phyloP scores from a whole-genome alignment of 2,888 invertebrate genomes.

The Pseudococcus jackbeardsleyi region DNA sequence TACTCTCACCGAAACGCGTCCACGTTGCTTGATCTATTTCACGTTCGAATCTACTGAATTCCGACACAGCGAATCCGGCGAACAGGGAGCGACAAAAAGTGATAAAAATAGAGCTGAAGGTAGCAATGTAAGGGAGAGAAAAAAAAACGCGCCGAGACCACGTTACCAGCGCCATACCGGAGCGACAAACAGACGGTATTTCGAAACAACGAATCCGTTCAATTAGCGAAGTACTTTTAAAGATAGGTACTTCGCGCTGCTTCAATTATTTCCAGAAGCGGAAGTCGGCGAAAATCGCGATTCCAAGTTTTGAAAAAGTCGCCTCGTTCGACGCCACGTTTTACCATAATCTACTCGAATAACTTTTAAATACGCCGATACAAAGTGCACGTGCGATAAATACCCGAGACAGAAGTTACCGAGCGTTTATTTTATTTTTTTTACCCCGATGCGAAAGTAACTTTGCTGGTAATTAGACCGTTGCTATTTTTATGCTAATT shows the following conservation, averaged over 20 bases:
- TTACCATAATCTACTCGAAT: not conserved
- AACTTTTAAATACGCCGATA: conserved; percentile 14
- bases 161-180: not conserved
- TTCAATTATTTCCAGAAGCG: conserved; percentile 43
- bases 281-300: conserved; percentile 31
- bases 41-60: conserved; percentile 49
- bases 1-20: not conserved
- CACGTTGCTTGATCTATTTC: conserved; percentile 54
- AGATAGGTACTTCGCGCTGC: not conserved
- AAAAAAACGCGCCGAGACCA: not conserved
- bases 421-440: not conserved
- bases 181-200: not conserved
- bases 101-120: conserved; percentile 61
- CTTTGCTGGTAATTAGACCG: not conserved
- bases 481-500: not conserved
- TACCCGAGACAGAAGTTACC: not conserved
- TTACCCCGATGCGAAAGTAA: not conserved
- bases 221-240: conserved; percentile 24
- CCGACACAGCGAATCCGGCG: conserved; percentile 51
- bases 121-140: not conserved
- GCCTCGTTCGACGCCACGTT: not conserved
- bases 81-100: conserved; percentile 44
- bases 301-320: not conserved
- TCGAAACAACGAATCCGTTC: conserved; percentile 34
- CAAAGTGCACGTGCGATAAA: conserved; percentile 11